Conservation (phyloP, 2,113 vertebrate species). For the Crypturellus undulatus region DNA sequence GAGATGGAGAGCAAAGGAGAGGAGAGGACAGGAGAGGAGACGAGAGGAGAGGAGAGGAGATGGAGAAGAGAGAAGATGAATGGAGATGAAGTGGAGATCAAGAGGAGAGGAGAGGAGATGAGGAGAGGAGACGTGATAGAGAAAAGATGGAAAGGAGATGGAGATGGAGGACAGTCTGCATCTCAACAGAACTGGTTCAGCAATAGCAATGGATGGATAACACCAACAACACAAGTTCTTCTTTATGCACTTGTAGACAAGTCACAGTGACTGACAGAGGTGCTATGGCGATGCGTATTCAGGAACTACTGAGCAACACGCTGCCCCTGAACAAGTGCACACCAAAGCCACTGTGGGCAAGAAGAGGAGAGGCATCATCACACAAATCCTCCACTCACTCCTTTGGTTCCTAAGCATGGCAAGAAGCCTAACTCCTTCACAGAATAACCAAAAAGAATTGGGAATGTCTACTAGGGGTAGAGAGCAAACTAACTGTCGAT, state of each 20-base stretch:
- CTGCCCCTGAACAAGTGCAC: constrained; percentile 58
- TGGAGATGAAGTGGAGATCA: no score
- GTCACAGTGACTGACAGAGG: not conserved
- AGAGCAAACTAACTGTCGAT: constrained; percentile 50
- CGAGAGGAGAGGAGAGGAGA: no score
- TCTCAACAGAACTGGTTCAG: constrained; percentile 46
- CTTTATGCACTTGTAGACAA: constrained; percentile 32
- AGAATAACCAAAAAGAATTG: constrained; percentile 62
- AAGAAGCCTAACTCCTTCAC: constrained; percentile 48
- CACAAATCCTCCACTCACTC: not conserved
- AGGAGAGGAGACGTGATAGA: not conserved
- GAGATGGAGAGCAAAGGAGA: not conserved
- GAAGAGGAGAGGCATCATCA: constrained; percentile 51
- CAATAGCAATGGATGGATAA: constrained; percentile 61
- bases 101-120: not conserved
- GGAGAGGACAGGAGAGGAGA: not conserved
- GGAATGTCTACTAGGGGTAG: constrained; percentile 10
- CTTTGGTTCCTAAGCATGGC: constrained; percentile 24
- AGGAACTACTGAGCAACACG: constrained; percentile 35
- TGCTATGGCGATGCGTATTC: constrained; percentile 33
- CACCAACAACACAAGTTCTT: not conserved
- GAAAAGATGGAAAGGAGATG: not conserved
- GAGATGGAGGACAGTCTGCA: not conserved
- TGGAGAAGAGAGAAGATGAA: not conserved
- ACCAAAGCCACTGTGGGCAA: constrained; percentile 57